Evolutionary conservation across 2,113 vertebrate species (phyloP).

Genomic region (Entomyzon cyanotis): DNA sequence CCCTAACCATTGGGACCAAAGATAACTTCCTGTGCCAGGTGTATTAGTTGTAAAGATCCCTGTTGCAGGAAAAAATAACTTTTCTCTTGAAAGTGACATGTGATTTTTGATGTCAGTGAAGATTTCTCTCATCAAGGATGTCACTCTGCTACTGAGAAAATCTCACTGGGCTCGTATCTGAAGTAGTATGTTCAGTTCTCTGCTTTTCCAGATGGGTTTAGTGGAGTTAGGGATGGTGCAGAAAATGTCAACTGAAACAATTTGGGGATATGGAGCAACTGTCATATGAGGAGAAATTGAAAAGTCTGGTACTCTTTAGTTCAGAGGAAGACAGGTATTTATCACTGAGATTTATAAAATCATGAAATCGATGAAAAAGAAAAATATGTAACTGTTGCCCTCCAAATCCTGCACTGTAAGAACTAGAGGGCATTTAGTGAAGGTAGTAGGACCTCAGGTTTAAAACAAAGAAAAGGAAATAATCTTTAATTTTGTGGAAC

Average conservation of each 20-base stretch:
- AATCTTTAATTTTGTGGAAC: not conserved
- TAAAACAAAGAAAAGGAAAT: not conserved
- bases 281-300: not conserved
- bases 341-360: not conserved
- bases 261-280: not conserved
- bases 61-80: not conserved
- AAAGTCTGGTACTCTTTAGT: not conserved
- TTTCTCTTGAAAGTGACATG: not conserved
- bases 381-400: not conserved
- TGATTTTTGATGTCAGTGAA: not conserved
- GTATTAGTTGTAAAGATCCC: not conserved
- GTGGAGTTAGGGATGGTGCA: not conserved
- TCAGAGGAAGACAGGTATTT: not conserved
- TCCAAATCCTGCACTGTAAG: not conserved
- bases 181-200: not conserved
- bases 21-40: conserved; percentile 17
- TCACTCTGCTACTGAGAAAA: not conserved
- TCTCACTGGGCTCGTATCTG: not conserved
- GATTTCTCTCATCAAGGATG: not conserved
- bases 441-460: not conserved
- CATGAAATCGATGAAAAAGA: not conserved
- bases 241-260: not conserved
- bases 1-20: not conserved
- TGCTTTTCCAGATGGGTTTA: not conserved
- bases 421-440: not conserved